These are phyloP conservation scores for Aphelenchoides fujianensis DNA, from an alignment of 1,140 invertebrate species.

Conservation along the genomic window DNA sequence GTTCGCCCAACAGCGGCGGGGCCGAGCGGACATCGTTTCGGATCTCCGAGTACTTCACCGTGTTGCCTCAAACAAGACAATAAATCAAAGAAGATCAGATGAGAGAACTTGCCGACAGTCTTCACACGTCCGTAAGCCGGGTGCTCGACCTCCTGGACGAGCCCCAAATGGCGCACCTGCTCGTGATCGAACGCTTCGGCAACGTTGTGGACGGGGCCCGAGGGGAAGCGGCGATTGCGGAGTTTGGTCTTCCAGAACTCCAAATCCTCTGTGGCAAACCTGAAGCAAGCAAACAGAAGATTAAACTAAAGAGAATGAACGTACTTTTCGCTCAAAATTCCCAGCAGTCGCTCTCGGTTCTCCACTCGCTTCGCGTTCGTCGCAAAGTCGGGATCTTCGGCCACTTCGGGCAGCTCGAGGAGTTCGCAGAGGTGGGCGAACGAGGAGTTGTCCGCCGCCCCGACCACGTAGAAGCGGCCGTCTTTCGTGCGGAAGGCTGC, in stretches of 20 bases:
- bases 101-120: too few species aligned
- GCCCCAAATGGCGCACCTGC: slow-evolving; percentile 68
- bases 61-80: too few species aligned
- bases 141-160: slow-evolving; percentile 77
- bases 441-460: slow-evolving; percentile 26
- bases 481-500: slow-evolving; percentile 62
- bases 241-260: slow-evolving; percentile 76
- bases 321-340: slow-evolving; percentile 67
- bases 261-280: slow-evolving; percentile 71
- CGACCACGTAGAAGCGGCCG: slow-evolving; percentile 37
- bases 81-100: too few species aligned
- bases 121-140: slow-evolving; percentile 72
- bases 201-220: slow-evolving; percentile 83
- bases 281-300: slow-evolving; percentile 31
- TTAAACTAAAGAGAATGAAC: neutral
- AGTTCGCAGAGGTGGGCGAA: slow-evolving; percentile 68
- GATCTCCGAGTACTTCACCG: neutral
- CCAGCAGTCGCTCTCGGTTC: slow-evolving; percentile 73
- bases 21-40: slow-evolving; percentile 71
- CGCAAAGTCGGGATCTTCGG: slow-evolving; percentile 69
- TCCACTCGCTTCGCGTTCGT: slow-evolving; percentile 75
- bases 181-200: slow-evolving; percentile 73
- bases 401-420: slow-evolving; percentile 70
- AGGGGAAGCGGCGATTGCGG: slow-evolving; percentile 75
- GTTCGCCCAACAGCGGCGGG: slow-evolving; percentile 82